Conservation (phyloP, 2,888 invertebrate genomes). For the Morpho achilles region DNA sequence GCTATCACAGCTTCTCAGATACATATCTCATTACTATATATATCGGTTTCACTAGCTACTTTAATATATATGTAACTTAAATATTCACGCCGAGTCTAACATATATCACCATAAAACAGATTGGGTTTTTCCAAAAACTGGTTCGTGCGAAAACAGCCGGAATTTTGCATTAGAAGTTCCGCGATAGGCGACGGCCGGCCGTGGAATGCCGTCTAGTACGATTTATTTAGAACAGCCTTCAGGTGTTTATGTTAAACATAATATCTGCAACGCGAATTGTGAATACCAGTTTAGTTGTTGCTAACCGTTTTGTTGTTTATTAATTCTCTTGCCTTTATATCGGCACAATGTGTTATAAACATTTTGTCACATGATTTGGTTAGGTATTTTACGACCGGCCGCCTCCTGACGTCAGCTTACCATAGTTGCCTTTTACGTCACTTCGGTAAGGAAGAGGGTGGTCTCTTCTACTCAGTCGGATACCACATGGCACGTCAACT, state of each 20-base stretch:
- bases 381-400: too few species aligned
- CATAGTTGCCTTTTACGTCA: too few species aligned
- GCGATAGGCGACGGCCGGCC: slow-evolving; percentile 37
- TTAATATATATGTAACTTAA: too few species aligned
- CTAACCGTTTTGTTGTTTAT: slow-evolving; percentile 1
- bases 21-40: too few species aligned
- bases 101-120: slow-evolving; percentile 1
- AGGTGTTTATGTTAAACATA: slow-evolving; percentile 20
- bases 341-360: too few species aligned
- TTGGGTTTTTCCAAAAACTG: slow-evolving; percentile 52
- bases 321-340: neutral
- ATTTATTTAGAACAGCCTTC: slow-evolving; percentile 31
- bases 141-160: slow-evolving; percentile 48
- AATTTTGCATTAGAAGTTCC: slow-evolving; percentile 47
- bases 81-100: slow-evolving; percentile 1
- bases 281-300: slow-evolving; percentile 14
- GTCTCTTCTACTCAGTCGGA: too few species aligned
- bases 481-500: too few species aligned
- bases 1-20: too few species aligned
- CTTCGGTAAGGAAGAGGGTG: too few species aligned
- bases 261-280: slow-evolving; percentile 6
- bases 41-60: too few species aligned
- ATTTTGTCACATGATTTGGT: too few species aligned
- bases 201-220: slow-evolving; percentile 34
- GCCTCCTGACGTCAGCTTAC: too few species aligned